Percentiles rank a stretch among this genome's conserved stretches.
Evolutionary conservation across 2,888 invertebrate species (phyloP).

Genomic region (Plusia festucae): DNA sequence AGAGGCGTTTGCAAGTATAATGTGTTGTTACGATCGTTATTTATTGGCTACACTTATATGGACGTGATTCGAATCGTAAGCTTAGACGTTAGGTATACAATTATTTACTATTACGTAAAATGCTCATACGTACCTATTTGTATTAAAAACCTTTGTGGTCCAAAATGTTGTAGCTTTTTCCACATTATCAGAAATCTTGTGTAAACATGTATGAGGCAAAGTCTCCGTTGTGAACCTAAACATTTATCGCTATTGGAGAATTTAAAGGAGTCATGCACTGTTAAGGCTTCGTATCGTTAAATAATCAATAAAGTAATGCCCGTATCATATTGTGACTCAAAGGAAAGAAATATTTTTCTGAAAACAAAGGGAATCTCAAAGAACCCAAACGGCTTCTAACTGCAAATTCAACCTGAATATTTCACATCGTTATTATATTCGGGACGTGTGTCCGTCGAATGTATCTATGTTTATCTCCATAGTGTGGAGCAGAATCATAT

Average conservation of each 20-base stretch:
- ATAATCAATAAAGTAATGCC: background rate
- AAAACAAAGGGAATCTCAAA: too few species aligned
- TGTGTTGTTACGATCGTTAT: slow-evolving; percentile 25
- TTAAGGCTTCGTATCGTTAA: background rate
- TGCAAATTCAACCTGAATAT: too few species aligned
- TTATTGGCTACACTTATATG: slow-evolving; percentile 29
- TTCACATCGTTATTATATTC: slow-evolving; percentile 17
- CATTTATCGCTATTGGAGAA: background rate
- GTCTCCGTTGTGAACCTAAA: background rate
- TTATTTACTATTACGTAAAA: background rate
- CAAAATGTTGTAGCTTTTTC: too few species aligned
- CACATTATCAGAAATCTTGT: too few species aligned
- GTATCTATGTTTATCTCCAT: slow-evolving; percentile 12
- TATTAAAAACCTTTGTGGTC: too few species aligned
- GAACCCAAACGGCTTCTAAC: too few species aligned
- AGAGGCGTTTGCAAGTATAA: slow-evolving; percentile 47
- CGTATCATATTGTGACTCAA: background rate
- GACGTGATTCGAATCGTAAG: slow-evolving; percentile 18
- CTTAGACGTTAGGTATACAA: background rate
- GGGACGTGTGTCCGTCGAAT: background rate
- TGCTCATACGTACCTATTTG: background rate
- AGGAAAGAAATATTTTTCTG: background rate
- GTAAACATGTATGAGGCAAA: too few species aligned
- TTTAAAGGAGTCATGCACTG: background rate
- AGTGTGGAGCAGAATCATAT: slow-evolving; percentile 13